Base-by-base conservation (phyloP, 2,888 invertebrate species). In the Cheilosia urbana region DNA sequence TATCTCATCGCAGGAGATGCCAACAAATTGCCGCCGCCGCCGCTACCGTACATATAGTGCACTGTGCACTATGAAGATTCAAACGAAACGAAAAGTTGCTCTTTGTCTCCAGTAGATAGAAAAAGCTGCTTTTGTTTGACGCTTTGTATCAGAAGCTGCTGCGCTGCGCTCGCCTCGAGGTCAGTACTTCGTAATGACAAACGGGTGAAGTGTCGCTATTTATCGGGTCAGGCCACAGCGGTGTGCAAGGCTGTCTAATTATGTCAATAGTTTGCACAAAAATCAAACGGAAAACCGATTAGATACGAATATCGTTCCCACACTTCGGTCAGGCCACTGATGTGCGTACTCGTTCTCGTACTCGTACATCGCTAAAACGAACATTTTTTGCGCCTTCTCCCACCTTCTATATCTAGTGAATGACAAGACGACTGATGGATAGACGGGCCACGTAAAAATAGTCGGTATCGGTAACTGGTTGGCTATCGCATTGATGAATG, bases 401-500 rank as follows among this genome's bases (percentile, higher is more conserved):
- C 27, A 27, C 17, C 42, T 19, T 2, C 11, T 51, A 13, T 68
- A 42, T 55, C 19, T 57, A 34, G 60, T 53, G 37, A 30, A 68
- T 62, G 13, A 37, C 37, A 4, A 37, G 37, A 60, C 37, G 65
- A 72, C 55, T 79, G 82, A 78, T 73, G 65, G 78, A 83, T 79
- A 53, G 68, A 68, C 68, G 27, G 69, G 13, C 55, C 55, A 24
- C 58, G 77, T 63, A 63, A 53, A 76, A 71, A 51, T 49, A 83
- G 75, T 57, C 79, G 79, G 79, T 75, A 84, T 57, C 79, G 79
- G 79, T 75, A 84, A 75, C 79, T 57, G 68, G 79, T 79, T 71
- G 45, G n/a, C 37, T 63, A 11, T 47, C 45, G 27, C 21, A 11
- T 15, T 72, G 71, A 77, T 72, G 71, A 71, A 72, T 57, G 55